phyloP scores from a whole-genome alignment of 1,140 invertebrate genomes.

The Papilio machaon region DNA sequence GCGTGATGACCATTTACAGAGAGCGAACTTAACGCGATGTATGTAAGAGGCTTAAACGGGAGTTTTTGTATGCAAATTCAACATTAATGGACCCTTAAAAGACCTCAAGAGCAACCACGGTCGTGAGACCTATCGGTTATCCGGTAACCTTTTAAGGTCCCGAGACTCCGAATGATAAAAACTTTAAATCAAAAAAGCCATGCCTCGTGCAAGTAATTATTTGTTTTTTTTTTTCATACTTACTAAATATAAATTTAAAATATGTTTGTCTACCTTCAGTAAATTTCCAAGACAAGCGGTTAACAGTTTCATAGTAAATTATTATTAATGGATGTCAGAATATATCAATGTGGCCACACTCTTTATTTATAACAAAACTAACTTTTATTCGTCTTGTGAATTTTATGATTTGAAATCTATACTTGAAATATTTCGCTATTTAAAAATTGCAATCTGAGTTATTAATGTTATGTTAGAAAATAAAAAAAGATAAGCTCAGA shows the following conservation, averaged over 20 bases:
- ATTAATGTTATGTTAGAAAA: not conserved
- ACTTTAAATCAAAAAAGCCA: conserved; percentile 17
- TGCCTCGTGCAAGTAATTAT: not conserved
- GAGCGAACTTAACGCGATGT: conserved; percentile 30
- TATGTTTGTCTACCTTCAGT: too few relatives aligned
- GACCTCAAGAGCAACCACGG: conserved; percentile 27
- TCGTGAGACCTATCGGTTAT: conserved; percentile 36
- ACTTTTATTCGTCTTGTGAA: too few relatives aligned
- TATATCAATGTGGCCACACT: too few relatives aligned
- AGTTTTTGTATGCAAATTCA: conserved; percentile 40
- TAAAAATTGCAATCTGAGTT: too few relatives aligned
- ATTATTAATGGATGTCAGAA: too few relatives aligned
- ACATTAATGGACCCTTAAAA: conserved; percentile 39
- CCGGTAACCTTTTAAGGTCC: conserved; percentile 31
- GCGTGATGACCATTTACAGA: conserved; percentile 28
- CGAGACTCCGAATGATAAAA: conserved; percentile 26
- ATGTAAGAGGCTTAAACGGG: conserved; percentile 25
- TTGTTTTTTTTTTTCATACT: not conserved
- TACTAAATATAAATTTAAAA: not conserved
- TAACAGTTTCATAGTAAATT: too few relatives aligned
- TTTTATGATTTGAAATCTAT: too few relatives aligned
- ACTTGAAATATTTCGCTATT: too few relatives aligned
- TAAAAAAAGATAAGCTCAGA: not conserved
- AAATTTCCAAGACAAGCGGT: too few relatives aligned
- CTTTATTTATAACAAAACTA: too few relatives aligned